Base-by-base conservation (phyloP, 2,888 invertebrate species). In the Stomorhina lunata region DNA sequence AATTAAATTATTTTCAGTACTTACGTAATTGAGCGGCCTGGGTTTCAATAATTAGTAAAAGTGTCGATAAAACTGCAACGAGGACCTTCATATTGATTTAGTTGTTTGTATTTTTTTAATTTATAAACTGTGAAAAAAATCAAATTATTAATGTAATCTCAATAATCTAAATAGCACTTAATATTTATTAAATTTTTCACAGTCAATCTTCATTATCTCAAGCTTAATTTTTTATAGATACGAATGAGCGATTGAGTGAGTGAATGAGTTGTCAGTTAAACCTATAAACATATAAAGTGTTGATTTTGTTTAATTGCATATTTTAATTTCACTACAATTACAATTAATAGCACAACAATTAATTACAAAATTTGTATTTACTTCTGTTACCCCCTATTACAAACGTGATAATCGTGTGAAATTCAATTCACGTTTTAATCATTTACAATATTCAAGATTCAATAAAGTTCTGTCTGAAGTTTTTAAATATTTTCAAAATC, bases 21-120 rank as follows among this genome's bases (percentile, higher is more conserved):
- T 87, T 84, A 89, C 89, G 89, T 86, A 89, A 86, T 57, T 72
- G 85, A 25, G 15, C 81, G 0, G 88, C 87, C 66, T 75, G 78
- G 50, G 75, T 71, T 55, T 55, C 63, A 63, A 61, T 77, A 17
- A 77, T 32, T 22, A 80, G 12, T 22, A 65, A 43, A 59, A 69
- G n/a, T n/a, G n/a, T 37, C 27, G 20, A 27, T 32, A 69, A 12
- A 5, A 32, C 20, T 45, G 61, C 37, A 25, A 45, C 17, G 20
- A 71, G 27, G 10, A 45, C 17, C 59, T 79, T 75, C 82, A 82
- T 82, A 6, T 71, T 66, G 73, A n/a, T 5, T 32, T 7, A 32
- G 43, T 34, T 12, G 9, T 66, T 79, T 20, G 50, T 32, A 25
- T n/a, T n/a, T n/a, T n/a, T 40, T 68, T 48, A 7, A 45, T n/a